Evolutionary conservation across 2,888 invertebrate species (phyloP), one percentile per base, ranked within the genome.

Genomic region (Drosophila gaucha): DNA sequence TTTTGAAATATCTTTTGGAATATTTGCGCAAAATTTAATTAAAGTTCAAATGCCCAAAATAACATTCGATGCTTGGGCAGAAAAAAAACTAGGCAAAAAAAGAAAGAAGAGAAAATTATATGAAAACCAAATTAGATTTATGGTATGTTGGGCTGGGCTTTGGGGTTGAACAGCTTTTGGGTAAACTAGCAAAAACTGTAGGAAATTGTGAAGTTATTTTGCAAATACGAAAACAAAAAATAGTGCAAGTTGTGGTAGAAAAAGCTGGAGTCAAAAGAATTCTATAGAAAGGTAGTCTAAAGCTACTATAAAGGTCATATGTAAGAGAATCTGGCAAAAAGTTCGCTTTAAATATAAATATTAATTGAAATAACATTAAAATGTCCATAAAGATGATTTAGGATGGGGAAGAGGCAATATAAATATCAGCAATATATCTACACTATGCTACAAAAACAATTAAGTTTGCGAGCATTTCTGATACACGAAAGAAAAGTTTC

Each of bases 21-120:
- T 86, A 86, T 86, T 80, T 88, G 67, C 65, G 64, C 67, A 85
- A 68, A 86, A 84, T 88, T 86, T 86, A 83, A 88, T 86, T 88
- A 84, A 83, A 84, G 70, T 57, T 59, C 62, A 86, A 86, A 88
- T 86, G 62, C 75, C 62, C 64, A 49, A 60, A 60, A 88, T 78
- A 85, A 82, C 80, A 86, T 64, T 56, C 50, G 66, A 62, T 63
- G 28, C 20, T 9, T 26, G 39, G 30, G 24, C 38, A 38, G 10
- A 28, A 51, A 39, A 38, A 24, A 24, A 6, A 39, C n/a, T 10
- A n/a, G n/a, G 10, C 12, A 56, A 6, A n/a, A 5, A 24, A 24
- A 14, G n/a, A 20, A 10, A 12, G 10, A 18, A 12, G 8, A 43
- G 39, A 20, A 30, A 35, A 43, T 16, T n/a, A 9, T 6, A 9